Evolutionary conservation across 2,797 vertebrate species (phyloP), one percentile per base, ranked within the genome.

Genomic region (Periophthalmus magnuspinnatus): DNA sequence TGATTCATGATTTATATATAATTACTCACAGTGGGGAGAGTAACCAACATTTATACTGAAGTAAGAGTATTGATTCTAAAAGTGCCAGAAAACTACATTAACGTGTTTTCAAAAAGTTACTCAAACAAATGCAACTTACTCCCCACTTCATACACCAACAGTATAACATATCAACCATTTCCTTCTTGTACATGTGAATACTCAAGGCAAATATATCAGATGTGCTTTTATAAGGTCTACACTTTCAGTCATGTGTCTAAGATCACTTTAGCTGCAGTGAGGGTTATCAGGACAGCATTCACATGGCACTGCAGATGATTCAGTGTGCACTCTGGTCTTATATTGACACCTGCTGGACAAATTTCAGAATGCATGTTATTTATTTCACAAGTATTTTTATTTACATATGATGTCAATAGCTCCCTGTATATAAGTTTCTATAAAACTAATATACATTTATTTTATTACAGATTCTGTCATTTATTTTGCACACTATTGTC

Each of bases 401-500:
- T 71, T 52, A 57, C 54, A 71, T 69, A 36, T 62, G 28, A 3
- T 28, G 28, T 28, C 3, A 28, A 28, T 28, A 28, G 1, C 28
- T 28, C 28, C 28, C 28, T 28, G 28, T 28, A 3, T 28, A 76
- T 32, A 41, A 8, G 11, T 57, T 57, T 33, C 19, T 59, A n/a
- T 60, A 36, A 9, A 14, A 4, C 50, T 64, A 47, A 52, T 32
- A 0, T 0, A 5, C 56, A 2, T 60, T 5, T 58, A 63, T 2
- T 21, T 16, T 56, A n/a, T 45, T 24, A 24, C 89, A 99, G 97
- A 96, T 99, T 78, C 84, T 99, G 66, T 99, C 98, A 60, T 99
- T 99, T 73, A 86, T 99, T 84, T 91, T 99, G 84, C 98, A 99
- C 93, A 99, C 98, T 0, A 86, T 99, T 0, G 98, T 99, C 66